These are phyloP conservation scores for Planiliza haematocheilus DNA, from an alignment of 2,113 vertebrate species.

Conservation along the genomic window DNA sequence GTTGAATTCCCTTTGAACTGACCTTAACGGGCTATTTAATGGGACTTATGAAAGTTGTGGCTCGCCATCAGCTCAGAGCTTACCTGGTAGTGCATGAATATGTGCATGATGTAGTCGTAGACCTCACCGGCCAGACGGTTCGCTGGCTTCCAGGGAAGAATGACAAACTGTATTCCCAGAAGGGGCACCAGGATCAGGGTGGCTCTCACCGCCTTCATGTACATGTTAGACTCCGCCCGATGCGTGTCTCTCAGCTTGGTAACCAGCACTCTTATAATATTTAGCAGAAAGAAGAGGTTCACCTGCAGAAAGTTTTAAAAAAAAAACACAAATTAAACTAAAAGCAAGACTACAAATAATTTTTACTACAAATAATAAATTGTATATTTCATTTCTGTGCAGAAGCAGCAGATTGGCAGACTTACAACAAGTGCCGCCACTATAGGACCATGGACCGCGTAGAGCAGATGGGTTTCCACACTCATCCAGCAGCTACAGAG, in stretches of 20 bases:
- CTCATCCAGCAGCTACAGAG: slow-evolving; percentile 96
- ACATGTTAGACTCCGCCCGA: slow-evolving; percentile 94
- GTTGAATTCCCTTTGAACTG: slow-evolving; percentile 4
- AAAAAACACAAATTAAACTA: too few species aligned
- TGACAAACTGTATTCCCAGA: slow-evolving; percentile 96
- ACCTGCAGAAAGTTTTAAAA: slow-evolving; percentile 83
- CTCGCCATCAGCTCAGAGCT: slow-evolving; percentile 11
- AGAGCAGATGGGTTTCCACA: slow-evolving; percentile 94
- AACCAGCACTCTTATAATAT: slow-evolving; percentile 95
- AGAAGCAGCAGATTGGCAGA: slow-evolving; percentile 20
- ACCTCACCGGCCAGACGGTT: slow-evolving; percentile 92
- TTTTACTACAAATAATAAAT: too few species aligned
- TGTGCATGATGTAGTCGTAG: slow-evolving; percentile 97
- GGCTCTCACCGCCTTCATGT: slow-evolving; percentile 98
- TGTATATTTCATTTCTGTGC: background rate
- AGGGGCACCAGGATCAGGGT: slow-evolving; percentile 96
- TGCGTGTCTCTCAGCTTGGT: slow-evolving; percentile 93
- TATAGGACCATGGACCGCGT: slow-evolving; percentile 95
- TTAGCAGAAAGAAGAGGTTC: slow-evolving; percentile 97
- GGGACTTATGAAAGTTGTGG: background rate
- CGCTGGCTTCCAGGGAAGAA: slow-evolving; percentile 96
- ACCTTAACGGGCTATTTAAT: background rate
- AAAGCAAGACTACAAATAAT: too few species aligned
- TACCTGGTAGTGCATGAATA: slow-evolving; percentile 98
- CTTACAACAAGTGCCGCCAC: slow-evolving; percentile 96